Evolutionary conservation across 2,797 vertebrate genomes (phyloP), one percentile per base, ranked within the genome.

Genomic region (Danio choprae): DNA sequence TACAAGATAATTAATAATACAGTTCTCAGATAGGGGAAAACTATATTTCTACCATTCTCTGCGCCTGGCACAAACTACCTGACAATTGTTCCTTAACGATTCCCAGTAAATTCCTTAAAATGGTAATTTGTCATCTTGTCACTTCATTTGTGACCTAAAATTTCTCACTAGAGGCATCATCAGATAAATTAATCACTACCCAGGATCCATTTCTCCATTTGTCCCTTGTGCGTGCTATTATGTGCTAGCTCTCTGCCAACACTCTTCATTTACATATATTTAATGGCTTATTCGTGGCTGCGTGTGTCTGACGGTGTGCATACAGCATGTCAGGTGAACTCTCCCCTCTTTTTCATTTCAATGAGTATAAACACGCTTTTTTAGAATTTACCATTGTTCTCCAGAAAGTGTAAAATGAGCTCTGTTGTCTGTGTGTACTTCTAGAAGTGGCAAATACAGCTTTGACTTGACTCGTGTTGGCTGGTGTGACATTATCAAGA

Each of bases 161-260:
- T 98, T 98, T 96, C 97, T 98, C 97, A 98, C 98, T 97, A 97
- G 97, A 98, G 97, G 97, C 96, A 98, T 99, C 96, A 99, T 99
- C 98, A 99, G 99, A 99, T 98, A 98, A 99, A 99, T 99, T 97
- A 99, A 99, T 99, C 98, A 99, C 97, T 97, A 97, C 96, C 96
- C 97, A 96, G 96, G 96, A 98, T 97, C 96, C 97, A 98, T 99
- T 98, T 97, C 96, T 97, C 96, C 97, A 98, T 99, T 98, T 97
- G 96, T 99, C 96, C 97, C 97, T 97, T 95, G 96, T 97, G 97
- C 93, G 94, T 92, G 95, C 97, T 97, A 96, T 97, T 97, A 97
- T 96, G 95, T 95, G 94, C 88, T 79, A 79, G 94, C 95, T 97
- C 96, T 98, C 96, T 95, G 95, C 96, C 97, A 97, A 96, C 96